Percentiles rank a stretch among this genome's conserved stretches.
Evolutionary conservation across 2,797 vertebrate species (phyloP).

Genomic region (Coreius guichenoti): DNA sequence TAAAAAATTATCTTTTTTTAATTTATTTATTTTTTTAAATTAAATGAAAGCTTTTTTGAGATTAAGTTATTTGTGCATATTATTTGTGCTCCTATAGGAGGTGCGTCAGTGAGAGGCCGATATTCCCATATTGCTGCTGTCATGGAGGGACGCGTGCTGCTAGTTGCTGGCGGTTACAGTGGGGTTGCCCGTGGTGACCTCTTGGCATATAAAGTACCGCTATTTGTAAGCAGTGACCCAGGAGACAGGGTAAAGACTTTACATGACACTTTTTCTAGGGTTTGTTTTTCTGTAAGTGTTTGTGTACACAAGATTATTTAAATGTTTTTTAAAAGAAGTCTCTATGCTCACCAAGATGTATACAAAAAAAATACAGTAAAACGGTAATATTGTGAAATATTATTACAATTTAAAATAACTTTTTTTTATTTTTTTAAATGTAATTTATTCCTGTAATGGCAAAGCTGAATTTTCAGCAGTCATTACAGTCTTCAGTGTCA

Average conservation of each 20-base stretch:
- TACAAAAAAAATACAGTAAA: not conserved
- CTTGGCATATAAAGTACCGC: slow-evolving; percentile 91
- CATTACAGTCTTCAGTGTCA: not conserved
- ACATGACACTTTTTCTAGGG: not conserved
- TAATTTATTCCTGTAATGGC: not conserved
- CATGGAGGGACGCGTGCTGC: slow-evolving; percentile 88
- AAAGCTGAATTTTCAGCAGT: not conserved
- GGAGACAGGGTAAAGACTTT: slow-evolving; percentile 77
- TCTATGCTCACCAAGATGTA: not conserved
- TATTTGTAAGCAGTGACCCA: slow-evolving; percentile 82
- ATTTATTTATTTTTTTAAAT: too few species aligned
- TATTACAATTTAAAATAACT: not conserved
- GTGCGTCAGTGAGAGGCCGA: slow-evolving; percentile 82
- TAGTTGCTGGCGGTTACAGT: slow-evolving; percentile 91
- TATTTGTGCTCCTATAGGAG: slow-evolving; percentile 68
- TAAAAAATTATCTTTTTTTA: not conserved
- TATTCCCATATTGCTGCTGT: slow-evolving; percentile 91
- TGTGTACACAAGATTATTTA: not conserved
- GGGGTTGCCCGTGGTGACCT: slow-evolving; percentile 87
- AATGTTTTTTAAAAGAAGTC: not conserved
- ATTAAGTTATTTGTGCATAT: not conserved
- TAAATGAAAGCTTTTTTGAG: too few species aligned
- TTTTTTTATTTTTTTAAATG: not conserved
- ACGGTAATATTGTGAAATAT: not conserved
- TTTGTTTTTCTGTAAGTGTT: not conserved